Percentiles rank a stretch among this genome's conserved stretches.
These are phyloP conservation scores for Megalurothrips usitatus DNA, from an alignment of 2,888 invertebrate species.

Conservation along the genomic window DNA sequence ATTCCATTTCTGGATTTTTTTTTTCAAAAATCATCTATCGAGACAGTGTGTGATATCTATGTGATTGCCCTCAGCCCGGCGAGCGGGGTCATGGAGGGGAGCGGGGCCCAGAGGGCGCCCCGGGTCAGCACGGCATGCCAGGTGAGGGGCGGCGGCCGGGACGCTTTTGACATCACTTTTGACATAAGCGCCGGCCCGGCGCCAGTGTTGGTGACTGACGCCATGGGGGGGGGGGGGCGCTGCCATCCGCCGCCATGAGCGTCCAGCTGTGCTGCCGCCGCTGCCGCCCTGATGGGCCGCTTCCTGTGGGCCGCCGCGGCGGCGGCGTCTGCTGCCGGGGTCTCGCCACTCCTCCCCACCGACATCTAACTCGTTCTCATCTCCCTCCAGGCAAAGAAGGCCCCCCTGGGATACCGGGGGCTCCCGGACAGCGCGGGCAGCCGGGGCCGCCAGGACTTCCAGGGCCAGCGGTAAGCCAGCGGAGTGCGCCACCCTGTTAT, in stretches of 20 bases:
- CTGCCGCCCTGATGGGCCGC: too few species aligned
- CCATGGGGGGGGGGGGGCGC: background rate
- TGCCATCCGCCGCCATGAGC: background rate
- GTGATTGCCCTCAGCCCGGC: slow-evolving; percentile 25
- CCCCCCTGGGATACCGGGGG: slow-evolving; percentile 43
- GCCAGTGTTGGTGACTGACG: background rate
- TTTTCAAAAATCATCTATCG: too few species aligned
- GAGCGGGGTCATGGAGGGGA: slow-evolving; percentile 29
- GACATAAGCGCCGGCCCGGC: too few species aligned
- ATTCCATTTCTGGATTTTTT: too few species aligned
- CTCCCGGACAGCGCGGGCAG: slow-evolving; percentile 42
- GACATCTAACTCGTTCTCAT: slow-evolving; percentile 34
- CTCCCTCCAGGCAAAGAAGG: slow-evolving; percentile 44
- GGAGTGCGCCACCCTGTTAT: too few species aligned
- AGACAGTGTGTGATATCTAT: slow-evolving; percentile 4
- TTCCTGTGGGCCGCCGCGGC: too few species aligned
- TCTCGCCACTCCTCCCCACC: background rate
- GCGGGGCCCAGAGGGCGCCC: slow-evolving; percentile 33
- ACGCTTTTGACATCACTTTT: too few species aligned
- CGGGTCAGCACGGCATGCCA: slow-evolving; percentile 32
- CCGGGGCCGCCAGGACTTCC: slow-evolving; percentile 51
- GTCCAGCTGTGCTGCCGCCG: too few species aligned
- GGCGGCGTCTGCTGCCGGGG: too few species aligned
- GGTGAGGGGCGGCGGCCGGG: too few species aligned
- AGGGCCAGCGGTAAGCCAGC: slow-evolving; percentile 55